Base-by-base conservation (phyloP, 92 coral and sea anemone genomes). In the Phenganax marumi region DNA sequence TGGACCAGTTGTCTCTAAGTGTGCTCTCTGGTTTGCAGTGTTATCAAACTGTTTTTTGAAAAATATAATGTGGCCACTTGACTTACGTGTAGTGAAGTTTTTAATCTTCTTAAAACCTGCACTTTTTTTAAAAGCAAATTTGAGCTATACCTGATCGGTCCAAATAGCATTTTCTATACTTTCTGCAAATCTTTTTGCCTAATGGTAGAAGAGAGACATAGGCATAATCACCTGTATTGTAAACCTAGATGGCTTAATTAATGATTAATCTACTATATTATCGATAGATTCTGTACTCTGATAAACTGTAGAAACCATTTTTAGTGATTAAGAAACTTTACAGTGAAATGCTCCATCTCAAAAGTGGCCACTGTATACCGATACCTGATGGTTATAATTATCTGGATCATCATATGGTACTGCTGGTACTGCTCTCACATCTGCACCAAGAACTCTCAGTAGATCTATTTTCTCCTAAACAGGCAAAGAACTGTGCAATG, bases 1-100 rank as follows among this genome's bases (percentile, higher is more conserved):
- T 56, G 98, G 98, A 47, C 98, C 98, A 64, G 98, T 94, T 5
- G 93, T 94, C 85, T 94, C 98, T 89, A 94, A 87, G 58, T 94
- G 98, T 14, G 98, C 98, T 77, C 91, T 89, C 55, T 90, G 85
- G 71, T 94, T 94, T 52, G 97, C 92, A 62, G 93, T 90, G 75
- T 94, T 94, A 78, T 94, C 98, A 89, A 94, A 94, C 98, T 94
- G 57, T n/a, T 50, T 10, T 68, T 23, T n/a, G 56, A 63, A 50
- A 21, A 12, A 26, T 3, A 47, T 21, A 21, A 22, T 21, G 7
- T 21, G 8, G n/a, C 9, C 70, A 14, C 7, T 48, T n/a, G n/a
- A n/a, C n/a, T n/a, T n/a, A n/a, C n/a, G n/a, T n/a, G n/a, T n/a
- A n/a, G n/a, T n/a, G n/a, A n/a, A n/a, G n/a, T n/a, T n/a, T n/a